A percentile compares a stretch with the other conserved stretches of the same genome.
phyloP scores from a whole-genome alignment of 2,888 invertebrate species.

The Cylloceria caligata region DNA sequence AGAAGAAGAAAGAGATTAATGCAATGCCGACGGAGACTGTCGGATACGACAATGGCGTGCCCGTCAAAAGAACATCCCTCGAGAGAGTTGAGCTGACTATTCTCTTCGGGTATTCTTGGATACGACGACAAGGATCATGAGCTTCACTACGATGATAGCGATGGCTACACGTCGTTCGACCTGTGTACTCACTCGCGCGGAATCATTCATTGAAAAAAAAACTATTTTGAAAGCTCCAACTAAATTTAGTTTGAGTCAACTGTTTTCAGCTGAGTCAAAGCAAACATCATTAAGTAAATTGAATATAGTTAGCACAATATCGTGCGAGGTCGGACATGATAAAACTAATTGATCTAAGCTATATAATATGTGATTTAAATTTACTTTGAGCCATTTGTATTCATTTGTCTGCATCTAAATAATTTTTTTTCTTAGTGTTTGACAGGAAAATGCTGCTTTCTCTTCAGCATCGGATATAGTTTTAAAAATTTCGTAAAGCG shows the following conservation, averaged over 20 bases:
- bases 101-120: slow-evolving; percentile 66
- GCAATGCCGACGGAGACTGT: slow-evolving; percentile 80
- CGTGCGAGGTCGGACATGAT: too few species aligned
- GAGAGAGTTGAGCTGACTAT: slow-evolving; percentile 66
- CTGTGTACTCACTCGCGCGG: slow-evolving; percentile 60
- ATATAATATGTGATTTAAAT: too few species aligned
- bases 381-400: too few species aligned
- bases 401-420: too few species aligned
- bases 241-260: too few species aligned
- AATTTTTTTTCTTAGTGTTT: too few species aligned
- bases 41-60: slow-evolving; percentile 79
- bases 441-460: slow-evolving; percentile 66
- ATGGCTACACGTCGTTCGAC: slow-evolving; percentile 50
- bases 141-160: slow-evolving; percentile 22
- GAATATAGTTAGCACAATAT: too few species aligned
- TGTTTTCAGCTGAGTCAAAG: too few species aligned
- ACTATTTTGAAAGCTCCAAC: too few species aligned
- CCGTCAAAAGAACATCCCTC: slow-evolving; percentile 81
- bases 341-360: too few species aligned
- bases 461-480: slow-evolving; percentile 53
- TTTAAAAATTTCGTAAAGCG: background rate
- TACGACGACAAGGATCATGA: slow-evolving; percentile 53
- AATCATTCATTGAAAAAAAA: too few species aligned
- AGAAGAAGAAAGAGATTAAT: slow-evolving; percentile 79
- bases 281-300: too few species aligned